Conservation (phyloP, 1,140 invertebrate species). For the Eumaeus atala region DNA sequence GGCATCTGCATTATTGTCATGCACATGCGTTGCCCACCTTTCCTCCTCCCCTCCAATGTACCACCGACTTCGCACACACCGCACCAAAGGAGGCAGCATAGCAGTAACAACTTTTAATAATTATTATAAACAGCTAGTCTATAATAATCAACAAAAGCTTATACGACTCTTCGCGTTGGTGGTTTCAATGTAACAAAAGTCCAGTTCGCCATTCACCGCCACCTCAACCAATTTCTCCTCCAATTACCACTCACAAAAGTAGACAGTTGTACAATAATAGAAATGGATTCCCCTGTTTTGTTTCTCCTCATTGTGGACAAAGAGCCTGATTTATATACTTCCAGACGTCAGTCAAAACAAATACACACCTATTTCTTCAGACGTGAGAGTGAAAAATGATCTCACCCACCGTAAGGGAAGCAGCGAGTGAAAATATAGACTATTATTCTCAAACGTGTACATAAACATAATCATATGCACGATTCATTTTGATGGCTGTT, state of each 20-base stretch:
- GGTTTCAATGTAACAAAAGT: not conserved
- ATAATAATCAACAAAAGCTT: no score
- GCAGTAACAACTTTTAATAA: no score
- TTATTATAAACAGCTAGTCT: no score
- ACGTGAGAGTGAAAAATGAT: slow-evolving; percentile 29
- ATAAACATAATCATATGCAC: slow-evolving; percentile 11
- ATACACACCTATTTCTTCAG: slow-evolving; percentile 23
- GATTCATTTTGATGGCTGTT: slow-evolving; percentile 7
- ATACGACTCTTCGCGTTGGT: no score
- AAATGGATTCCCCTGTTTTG: not conserved
- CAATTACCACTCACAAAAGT: slow-evolving; percentile 5
- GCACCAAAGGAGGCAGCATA: no score
- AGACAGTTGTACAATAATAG: not conserved
- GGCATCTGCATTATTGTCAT: no score
- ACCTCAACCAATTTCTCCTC: slow-evolving; percentile 11
- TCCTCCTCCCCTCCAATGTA: no score
- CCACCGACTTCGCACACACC: no score
- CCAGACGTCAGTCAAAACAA: slow-evolving; percentile 26
- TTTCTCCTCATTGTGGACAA: not conserved
- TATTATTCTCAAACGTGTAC: slow-evolving; percentile 10
- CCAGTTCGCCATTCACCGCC: slow-evolving; percentile 8
- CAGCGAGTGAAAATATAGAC: slow-evolving; percentile 22
- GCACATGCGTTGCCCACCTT: no score
- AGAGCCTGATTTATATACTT: slow-evolving; percentile 24
- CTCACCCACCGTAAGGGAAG: slow-evolving; percentile 20